Evolutionary conservation across 2,888 invertebrate species (phyloP).

Genomic region (Ametastegia equiseti): DNA sequence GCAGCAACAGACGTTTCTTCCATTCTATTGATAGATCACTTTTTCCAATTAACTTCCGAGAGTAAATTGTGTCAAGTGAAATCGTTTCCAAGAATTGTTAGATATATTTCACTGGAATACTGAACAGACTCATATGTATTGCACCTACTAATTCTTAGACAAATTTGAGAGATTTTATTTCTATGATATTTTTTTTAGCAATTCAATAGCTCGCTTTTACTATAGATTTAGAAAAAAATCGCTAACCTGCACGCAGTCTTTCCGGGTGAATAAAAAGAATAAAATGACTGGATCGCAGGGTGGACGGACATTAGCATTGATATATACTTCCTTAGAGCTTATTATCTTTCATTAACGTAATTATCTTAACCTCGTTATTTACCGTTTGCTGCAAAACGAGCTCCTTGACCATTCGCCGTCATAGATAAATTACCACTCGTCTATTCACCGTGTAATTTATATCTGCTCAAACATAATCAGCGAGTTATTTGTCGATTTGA

Average conservation of each 20-base stretch:
- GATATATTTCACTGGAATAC: not conserved
- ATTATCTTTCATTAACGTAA: slow-evolving; percentile 25
- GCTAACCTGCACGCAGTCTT: not conserved
- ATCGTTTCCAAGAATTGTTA: not conserved
- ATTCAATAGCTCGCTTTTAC: not conserved
- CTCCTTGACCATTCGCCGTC: not conserved
- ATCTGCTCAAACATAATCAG: not conserved
- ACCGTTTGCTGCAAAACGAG: not conserved
- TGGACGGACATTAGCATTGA: not conserved
- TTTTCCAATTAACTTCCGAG: not conserved
- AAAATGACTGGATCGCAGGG: not conserved
- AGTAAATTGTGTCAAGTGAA: slow-evolving; percentile 1
- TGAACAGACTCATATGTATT: not conserved
- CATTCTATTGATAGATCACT: not conserved
- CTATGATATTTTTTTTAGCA: not conserved
- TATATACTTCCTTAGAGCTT: slow-evolving; percentile 8
- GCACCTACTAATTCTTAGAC: too few species aligned
- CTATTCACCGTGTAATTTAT: not conserved
- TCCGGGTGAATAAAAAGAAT: not conserved
- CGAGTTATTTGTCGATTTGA: not conserved
- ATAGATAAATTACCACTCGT: not conserved
- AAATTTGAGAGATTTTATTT: not conserved
- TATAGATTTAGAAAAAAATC: not conserved
- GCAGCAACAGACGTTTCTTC: not conserved
- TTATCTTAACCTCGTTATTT: slow-evolving; percentile 17